Conservation (phyloP, 1,140 invertebrate species). For the Lepidurus arcticus region DNA sequence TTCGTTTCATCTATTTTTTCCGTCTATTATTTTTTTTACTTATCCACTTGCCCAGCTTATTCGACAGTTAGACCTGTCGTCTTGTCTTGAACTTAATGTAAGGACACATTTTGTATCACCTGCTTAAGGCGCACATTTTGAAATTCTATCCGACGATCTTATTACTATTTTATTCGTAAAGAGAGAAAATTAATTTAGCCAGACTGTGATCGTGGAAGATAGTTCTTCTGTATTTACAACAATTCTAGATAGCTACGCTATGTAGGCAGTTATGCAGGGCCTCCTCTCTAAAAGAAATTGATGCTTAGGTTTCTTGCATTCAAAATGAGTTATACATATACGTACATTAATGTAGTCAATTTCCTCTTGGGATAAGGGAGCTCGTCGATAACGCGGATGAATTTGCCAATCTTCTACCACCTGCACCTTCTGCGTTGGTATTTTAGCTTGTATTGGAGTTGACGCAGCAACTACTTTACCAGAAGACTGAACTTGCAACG, state of each 20-base stretch:
- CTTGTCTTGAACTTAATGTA: too few species aligned
- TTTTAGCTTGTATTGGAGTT: neutral
- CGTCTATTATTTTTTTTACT: too few species aligned
- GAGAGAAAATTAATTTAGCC: neutral
- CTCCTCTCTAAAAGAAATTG: neutral
- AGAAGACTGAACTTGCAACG: neutral
- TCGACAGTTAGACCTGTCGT: too few species aligned
- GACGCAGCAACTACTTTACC: neutral
- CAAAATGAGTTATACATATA: neutral
- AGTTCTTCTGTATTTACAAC: neutral
- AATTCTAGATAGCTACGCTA: neutral
- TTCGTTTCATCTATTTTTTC: too few species aligned
- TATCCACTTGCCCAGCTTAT: too few species aligned
- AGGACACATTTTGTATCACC: too few species aligned
- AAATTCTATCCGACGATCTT: too few species aligned
- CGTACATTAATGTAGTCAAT: slow-evolving; percentile 4
- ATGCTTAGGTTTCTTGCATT: neutral
- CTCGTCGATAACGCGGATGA: neutral
- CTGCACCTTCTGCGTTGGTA: neutral
- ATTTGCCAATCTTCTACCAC: neutral
- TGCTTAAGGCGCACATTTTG: too few species aligned
- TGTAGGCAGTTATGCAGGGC: neutral
- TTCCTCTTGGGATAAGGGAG: neutral
- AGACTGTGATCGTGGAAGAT: neutral
- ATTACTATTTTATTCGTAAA: neutral